Percentiles rank a stretch among this genome's conserved stretches.
Evolutionary conservation across 64 coral and sea anemone genomes (phyloP).

Genomic region (Acropora yongei): DNA sequence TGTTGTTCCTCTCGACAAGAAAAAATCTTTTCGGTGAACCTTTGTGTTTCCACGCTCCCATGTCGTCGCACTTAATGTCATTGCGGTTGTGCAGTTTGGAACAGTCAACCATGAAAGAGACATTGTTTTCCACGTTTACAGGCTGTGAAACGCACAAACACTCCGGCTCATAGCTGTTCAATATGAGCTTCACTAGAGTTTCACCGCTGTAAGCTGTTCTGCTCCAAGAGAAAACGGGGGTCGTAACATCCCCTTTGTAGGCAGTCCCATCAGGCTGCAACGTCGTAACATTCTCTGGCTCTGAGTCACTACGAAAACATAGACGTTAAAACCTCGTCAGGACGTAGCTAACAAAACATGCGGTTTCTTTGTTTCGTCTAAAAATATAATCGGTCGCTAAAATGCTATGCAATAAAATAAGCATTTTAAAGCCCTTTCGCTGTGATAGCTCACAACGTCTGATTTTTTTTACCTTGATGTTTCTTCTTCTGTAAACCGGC

Average conservation of each 20-base stretch:
- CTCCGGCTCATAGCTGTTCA: neutral
- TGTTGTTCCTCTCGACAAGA: neutral
- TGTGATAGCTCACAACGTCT: neutral
- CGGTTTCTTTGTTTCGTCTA: too few species aligned
- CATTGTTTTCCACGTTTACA: conserved; percentile 37
- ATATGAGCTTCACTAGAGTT: neutral
- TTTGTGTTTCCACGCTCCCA: conserved; percentile 42
- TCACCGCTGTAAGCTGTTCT: conserved; percentile 4
- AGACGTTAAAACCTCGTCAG: neutral
- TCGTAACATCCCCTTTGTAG: neutral
- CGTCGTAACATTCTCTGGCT: neutral
- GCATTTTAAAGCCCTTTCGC: too few species aligned
- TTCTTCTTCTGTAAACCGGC: neutral
- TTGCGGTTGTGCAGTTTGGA: conserved; percentile 20
- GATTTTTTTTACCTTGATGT: neutral
- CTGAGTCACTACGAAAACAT: neutral
- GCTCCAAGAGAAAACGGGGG: conserved; percentile 13
- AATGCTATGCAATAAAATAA: too few species aligned
- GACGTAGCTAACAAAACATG: neutral
- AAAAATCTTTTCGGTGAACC: conserved; percentile 53
- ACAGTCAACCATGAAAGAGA: conserved; percentile 16
- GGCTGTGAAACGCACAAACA: conserved; percentile 41
- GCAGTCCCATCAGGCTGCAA: conserved; percentile 15
- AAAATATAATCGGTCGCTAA: too few species aligned
- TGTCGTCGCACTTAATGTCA: conserved; percentile 20